Evolutionary conservation across 2,113 vertebrate species (phyloP).

Genomic region (Melanocharis versteri): DNA sequence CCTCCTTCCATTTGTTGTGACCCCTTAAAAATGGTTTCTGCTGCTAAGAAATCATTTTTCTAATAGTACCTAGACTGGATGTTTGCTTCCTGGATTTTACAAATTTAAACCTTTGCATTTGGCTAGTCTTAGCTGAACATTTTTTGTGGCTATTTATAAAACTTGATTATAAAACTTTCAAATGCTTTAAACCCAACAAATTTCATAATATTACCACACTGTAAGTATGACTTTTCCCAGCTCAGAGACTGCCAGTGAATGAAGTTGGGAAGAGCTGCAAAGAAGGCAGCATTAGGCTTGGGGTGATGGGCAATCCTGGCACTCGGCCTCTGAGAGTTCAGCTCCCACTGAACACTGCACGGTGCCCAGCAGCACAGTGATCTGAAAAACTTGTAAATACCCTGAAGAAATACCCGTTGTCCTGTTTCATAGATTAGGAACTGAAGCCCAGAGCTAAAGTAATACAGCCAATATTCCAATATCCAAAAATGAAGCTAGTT

Average conservation of each 20-base stretch:
- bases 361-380: background rate
- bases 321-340: accelerated
- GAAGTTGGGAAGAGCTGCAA: background rate
- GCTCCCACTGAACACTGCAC: background rate
- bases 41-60: background rate
- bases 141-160: background rate
- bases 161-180: background rate
- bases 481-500: background rate
- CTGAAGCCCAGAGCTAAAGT: background rate
- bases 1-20: background rate
- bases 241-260: background rate
- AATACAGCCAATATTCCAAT: background rate
- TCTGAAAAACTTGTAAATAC: background rate
- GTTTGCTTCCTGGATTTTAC: background rate
- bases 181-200: background rate
- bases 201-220: background rate
- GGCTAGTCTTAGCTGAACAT: background rate
- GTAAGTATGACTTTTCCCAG: background rate
- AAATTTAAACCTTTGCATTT: background rate
- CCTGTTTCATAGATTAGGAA: background rate
- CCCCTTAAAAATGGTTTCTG: background rate
- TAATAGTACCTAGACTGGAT: background rate
- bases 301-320: background rate
- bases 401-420: background rate
- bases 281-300: accelerated